A percentile compares a stretch with the other conserved stretches of the same genome.
Conservation (phyloP, 1,140 invertebrate species). For the Drosophila tani region DNA sequence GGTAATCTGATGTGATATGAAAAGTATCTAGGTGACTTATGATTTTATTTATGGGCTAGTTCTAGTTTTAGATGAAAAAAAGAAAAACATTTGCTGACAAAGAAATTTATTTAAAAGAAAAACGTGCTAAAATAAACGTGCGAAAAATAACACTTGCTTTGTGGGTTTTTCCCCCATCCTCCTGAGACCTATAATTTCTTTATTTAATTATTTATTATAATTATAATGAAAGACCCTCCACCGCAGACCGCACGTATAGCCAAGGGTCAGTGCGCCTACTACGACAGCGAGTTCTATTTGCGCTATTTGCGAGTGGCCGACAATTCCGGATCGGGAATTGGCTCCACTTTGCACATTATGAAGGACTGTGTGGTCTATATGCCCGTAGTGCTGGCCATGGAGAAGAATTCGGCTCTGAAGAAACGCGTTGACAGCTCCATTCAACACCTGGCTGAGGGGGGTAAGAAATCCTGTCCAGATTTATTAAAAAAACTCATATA, state of each 20-base stretch:
- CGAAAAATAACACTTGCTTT: background rate
- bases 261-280: slow-evolving; percentile 90
- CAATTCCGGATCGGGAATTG: slow-evolving; percentile 84
- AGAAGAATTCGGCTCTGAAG: slow-evolving; percentile 93
- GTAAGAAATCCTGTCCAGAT: slow-evolving; percentile 59
- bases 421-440: slow-evolving; percentile 89
- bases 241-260: slow-evolving; percentile 86
- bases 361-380: slow-evolving; percentile 91
- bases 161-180: background rate
- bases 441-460: slow-evolving; percentile 89
- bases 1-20: slow-evolving; percentile 9
- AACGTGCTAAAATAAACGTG: background rate
- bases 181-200: background rate
- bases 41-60: background rate
- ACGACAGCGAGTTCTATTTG: slow-evolving; percentile 91
- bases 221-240: background rate
- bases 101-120: background rate
- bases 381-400: slow-evolving; percentile 91
- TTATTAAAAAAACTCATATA: background rate
- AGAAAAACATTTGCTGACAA: background rate
- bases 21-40: slow-evolving; percentile 6
- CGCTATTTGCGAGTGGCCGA: slow-evolving; percentile 87
- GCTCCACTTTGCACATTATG: slow-evolving; percentile 91
- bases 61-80: too few relatives aligned
- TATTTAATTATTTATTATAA: background rate